These are phyloP conservation scores for Hoplias malabaricus DNA, from an alignment of 2,113 vertebrate genomes.

Conservation along the genomic window DNA sequence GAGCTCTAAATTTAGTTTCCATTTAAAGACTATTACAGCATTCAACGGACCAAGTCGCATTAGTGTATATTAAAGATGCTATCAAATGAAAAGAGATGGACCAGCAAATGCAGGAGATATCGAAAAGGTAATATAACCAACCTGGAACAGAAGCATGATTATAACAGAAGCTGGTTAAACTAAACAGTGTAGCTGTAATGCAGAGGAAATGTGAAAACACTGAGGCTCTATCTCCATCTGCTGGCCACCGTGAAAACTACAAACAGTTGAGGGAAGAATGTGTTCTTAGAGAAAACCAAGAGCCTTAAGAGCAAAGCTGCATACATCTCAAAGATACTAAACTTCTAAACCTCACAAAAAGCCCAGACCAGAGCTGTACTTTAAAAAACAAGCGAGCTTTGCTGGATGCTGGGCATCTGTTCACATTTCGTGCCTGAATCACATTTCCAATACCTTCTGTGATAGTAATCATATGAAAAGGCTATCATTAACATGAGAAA, in stretches of 20 bases:
- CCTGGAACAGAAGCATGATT: neutral
- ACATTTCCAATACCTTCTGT: no score
- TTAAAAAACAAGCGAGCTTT: neutral
- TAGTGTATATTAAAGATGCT: neutral
- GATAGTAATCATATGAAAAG: no score
- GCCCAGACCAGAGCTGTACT: neutral
- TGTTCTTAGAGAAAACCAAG: neutral
- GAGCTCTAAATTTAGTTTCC: neutral
- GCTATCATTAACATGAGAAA: no score
- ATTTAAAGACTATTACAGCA: neutral
- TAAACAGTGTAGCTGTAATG: neutral
- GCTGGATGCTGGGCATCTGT: neutral
- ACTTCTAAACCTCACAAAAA: neutral
- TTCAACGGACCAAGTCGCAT: neutral
- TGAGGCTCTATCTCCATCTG: slow-evolving; percentile 20
- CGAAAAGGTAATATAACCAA: neutral
- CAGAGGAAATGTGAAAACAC: neutral
- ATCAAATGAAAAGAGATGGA: neutral
- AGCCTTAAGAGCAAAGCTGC: neutral
- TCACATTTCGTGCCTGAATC: neutral
- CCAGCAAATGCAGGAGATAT: no score
- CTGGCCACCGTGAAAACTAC: neutral
- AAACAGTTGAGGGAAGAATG: neutral
- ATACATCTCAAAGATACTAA: neutral
- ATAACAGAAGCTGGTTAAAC: neutral